These are phyloP conservation scores for Parascotia fuliginaria DNA, from an alignment of 2,888 invertebrate species.

Conservation along the genomic window DNA sequence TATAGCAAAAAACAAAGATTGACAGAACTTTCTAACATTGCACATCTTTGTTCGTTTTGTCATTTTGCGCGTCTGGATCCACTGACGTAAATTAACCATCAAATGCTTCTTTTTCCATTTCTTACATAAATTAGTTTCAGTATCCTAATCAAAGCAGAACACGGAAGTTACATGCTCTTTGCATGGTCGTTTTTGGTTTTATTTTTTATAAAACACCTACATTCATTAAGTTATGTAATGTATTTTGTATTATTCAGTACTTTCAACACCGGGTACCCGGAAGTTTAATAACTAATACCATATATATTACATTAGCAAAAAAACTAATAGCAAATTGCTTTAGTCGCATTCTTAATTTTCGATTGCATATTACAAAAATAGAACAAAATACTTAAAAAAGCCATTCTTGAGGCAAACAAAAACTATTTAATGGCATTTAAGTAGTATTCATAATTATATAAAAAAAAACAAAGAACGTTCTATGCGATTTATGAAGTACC, in stretches of 20 bases:
- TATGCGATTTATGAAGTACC: no score
- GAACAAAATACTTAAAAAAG: no score
- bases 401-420: no score
- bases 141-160: constrained; percentile 17
- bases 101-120: constrained; percentile 11
- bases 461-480: no score
- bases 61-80: constrained; percentile 26
- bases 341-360: no score
- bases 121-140: constrained; percentile 20
- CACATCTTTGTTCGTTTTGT: constrained; percentile 44
- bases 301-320: background rate
- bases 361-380: no score
- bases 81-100: constrained; percentile 17
- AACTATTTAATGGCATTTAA: no score
- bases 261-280: constrained; percentile 18
- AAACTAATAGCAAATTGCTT: background rate
- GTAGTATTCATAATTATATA: no score
- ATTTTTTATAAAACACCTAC: constrained; percentile 15
- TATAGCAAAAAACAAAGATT: constrained; percentile 31
- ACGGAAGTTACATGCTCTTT: constrained; percentile 28
- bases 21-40: constrained; percentile 44
- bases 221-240: constrained; percentile 26
- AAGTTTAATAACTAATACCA: background rate
- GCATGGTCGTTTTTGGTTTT: constrained; percentile 19
- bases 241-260: constrained; percentile 8